Evolutionary conservation across 2,888 invertebrate genomes (phyloP), one percentile per base, ranked within the genome.

Genomic region (Caenorhabditis wallacei): DNA sequence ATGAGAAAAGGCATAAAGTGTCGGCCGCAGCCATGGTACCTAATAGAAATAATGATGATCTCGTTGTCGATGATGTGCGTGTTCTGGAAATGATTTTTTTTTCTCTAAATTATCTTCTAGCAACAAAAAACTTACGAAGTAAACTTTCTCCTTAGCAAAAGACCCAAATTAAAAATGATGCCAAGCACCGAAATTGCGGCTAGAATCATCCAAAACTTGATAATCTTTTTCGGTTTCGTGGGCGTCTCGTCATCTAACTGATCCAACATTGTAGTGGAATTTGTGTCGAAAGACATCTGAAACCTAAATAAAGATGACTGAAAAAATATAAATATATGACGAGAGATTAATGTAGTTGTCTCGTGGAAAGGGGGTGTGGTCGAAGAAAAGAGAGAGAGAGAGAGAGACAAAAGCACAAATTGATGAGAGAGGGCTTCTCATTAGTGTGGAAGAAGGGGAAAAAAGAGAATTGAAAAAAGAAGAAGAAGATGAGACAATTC

Each of bases 21-120:
- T 91, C 91, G 8, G 91, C 90, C 2, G 84, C 81, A 7, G 91
- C 89, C 90, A 90, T 90, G 10, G 88, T 84, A 30, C 86, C 86
- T 18, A 91, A 85, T 5, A 91, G 83, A n/a, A 86, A 88, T 3
- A 90, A 78, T 11, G 89, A 89, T 13, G 89, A 87, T 18, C 88
- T 83, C 0, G 89, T 90, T 1, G 90, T 85, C 0, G 88, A 84
- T 11, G 87, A 85, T 2, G 75, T 76, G 22, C 86, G 72, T 63
- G 66, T 80, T 68, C 87, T 86, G 84, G 59, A 86, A 18, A 13
- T 18, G 3, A 18, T 11, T 43, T 13, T n/a, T n/a, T n/a, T n/a
- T n/a, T n/a, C n/a, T n/a, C n/a, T n/a, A 16, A 43, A 10, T 10
- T 43, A 8, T 10, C 11, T 10, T 13, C 11, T 10, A 16, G 11